Conservation (phyloP, 2,113 vertebrate species). For the Corvus hawaiiensis region DNA sequence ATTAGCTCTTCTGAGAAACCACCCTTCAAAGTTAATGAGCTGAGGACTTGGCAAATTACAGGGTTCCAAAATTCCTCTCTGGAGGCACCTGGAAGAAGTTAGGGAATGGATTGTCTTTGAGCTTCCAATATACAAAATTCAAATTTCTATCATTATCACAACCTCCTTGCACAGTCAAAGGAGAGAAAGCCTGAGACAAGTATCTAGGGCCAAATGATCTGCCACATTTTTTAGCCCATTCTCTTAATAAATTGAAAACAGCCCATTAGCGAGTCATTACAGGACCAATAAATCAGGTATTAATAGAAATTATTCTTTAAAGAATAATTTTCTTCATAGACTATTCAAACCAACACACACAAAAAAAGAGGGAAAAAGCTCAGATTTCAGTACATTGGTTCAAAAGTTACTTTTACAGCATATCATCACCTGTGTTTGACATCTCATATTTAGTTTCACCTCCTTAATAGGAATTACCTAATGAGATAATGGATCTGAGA, state of each 20-base stretch:
- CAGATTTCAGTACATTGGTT: background rate
- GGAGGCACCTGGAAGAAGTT: background rate
- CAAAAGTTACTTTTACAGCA: background rate
- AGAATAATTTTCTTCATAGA: background rate
- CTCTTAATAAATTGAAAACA: background rate
- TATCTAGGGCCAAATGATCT: background rate
- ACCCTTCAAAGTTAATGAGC: background rate
- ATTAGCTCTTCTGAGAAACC: background rate
- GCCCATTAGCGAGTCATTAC: background rate
- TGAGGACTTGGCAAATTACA: background rate
- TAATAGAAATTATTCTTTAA: background rate
- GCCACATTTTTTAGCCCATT: background rate
- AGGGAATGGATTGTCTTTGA: background rate
- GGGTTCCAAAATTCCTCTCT: background rate
- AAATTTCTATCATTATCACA: background rate
- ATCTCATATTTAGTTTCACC: background rate
- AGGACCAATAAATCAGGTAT: background rate
- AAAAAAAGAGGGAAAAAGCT: background rate
- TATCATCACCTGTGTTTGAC: background rate
- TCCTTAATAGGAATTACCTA: background rate
- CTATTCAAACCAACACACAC: background rate
- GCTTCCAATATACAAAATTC: background rate
- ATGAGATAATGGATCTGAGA: background rate
- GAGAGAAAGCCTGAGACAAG: background rate
- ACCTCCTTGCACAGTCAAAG: background rate